Percentiles rank a stretch among this genome's conserved stretches.
Conservation (phyloP, 2,797 vertebrate genomes). For the Eospalax fontanierii region DNA sequence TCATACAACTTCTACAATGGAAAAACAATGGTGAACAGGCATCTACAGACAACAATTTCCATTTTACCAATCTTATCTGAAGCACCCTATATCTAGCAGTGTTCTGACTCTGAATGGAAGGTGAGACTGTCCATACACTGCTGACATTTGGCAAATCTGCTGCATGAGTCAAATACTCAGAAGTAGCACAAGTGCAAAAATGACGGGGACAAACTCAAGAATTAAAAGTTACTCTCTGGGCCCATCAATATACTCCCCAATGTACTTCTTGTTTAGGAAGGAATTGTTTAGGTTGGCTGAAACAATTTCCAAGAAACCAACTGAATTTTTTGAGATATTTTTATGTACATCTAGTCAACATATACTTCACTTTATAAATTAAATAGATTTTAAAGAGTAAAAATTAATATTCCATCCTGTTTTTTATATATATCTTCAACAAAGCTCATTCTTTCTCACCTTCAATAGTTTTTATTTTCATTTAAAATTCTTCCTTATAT, state of each 20-base stretch:
- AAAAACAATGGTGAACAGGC: neutral
- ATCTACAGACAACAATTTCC: neutral
- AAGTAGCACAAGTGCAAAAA: slow-evolving; percentile 68
- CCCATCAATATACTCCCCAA: slow-evolving; percentile 63
- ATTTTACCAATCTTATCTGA: slow-evolving; percentile 73
- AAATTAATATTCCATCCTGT: slow-evolving; percentile 66
- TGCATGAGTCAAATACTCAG: slow-evolving; percentile 62
- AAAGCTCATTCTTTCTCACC: slow-evolving; percentile 67
- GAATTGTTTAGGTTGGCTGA: neutral
- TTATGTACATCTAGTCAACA: slow-evolving; percentile 60
- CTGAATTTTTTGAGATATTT: slow-evolving; percentile 68
- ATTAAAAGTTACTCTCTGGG: slow-evolving; percentile 44
- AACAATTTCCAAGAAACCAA: slow-evolving; percentile 55
- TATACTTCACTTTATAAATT: slow-evolving; percentile 56
- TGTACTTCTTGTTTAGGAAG: neutral
- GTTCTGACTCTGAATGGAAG: slow-evolving; percentile 56
- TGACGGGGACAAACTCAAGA: slow-evolving; percentile 70
- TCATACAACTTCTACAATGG: slow-evolving; percentile 41
- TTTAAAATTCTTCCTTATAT: slow-evolving; percentile 61
- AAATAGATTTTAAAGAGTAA: slow-evolving; percentile 65
- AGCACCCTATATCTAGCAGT: slow-evolving; percentile 23
- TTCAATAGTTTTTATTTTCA: slow-evolving; percentile 45
- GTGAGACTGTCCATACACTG: slow-evolving; percentile 37
- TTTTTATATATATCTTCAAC: slow-evolving; percentile 49
- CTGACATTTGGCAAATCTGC: slow-evolving; percentile 41